phyloP scores from a whole-genome alignment of 2,797 vertebrate genomes.

The Phrynocephalus guinanensis region DNA sequence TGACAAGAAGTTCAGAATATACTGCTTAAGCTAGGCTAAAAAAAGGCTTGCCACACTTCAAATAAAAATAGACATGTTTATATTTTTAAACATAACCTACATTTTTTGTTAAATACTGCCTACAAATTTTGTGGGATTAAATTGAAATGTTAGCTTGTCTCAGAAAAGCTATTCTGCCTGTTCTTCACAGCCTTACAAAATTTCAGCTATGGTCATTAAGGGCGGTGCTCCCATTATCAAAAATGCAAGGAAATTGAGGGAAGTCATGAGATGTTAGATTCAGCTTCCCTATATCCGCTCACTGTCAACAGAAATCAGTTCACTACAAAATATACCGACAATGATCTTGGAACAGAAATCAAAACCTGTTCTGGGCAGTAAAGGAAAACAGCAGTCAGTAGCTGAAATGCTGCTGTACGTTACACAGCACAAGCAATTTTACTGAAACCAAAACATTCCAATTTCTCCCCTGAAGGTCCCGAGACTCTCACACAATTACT shows the following conservation, averaged over 20 bases:
- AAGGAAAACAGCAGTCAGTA: background rate
- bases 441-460: no score
- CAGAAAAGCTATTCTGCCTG: background rate
- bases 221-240: constrained; percentile 3
- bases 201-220: constrained; percentile 36
- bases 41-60: constrained; percentile 36
- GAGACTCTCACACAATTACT: no score
- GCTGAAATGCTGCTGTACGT: background rate
- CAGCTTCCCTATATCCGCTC: constrained; percentile 22
- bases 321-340: background rate
- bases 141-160: constrained; percentile 4
- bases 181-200: constrained; percentile 20
- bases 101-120: background rate
- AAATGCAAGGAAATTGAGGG: constrained; percentile 11
- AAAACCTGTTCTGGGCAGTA: constrained; percentile 29
- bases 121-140: constrained; percentile 18
- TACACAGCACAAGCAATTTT: no score
- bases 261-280: constrained; percentile 21
- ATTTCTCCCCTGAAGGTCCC: no score
- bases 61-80: background rate
- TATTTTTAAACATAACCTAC: background rate
- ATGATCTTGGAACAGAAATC: constrained; percentile 12
- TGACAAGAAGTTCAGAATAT: background rate
- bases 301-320: constrained; percentile 16
- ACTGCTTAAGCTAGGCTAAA: background rate